These are phyloP conservation scores for Scalopus aquaticus DNA, from an alignment of 2,113 vertebrate genomes.

Conservation along the genomic window DNA sequence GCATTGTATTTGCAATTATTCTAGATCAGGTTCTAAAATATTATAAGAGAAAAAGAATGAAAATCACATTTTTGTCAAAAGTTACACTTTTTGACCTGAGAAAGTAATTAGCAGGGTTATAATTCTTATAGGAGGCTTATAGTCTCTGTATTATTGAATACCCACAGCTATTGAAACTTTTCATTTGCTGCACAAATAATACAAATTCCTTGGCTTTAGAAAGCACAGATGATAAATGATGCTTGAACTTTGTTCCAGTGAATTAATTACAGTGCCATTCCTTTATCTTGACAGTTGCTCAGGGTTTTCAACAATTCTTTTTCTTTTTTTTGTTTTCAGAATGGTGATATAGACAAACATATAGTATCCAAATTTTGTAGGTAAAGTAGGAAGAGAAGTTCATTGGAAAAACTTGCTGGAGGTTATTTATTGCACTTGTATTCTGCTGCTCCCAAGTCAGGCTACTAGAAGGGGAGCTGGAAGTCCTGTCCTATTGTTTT, in stretches of 20 bases:
- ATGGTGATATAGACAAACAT: not conserved
- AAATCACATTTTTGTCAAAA: not conserved
- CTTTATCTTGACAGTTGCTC: conserved; percentile 32
- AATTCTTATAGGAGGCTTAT: not conserved
- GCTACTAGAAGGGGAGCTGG: not conserved
- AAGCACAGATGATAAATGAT: conserved; percentile 13
- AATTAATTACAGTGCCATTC: not conserved
- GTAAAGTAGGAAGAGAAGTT: not conserved
- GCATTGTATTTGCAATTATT: conserved; percentile 10
- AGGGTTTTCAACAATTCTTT: not conserved
- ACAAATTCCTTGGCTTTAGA: conserved; percentile 34
- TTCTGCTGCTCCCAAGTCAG: not conserved
- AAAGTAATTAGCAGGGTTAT: not conserved
- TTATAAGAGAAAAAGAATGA: not conserved
- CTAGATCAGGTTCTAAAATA: not conserved
- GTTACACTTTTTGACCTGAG: not conserved
- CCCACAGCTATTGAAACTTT: not conserved
- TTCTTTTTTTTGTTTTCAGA: conserved; percentile 10
- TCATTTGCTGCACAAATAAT: not conserved
- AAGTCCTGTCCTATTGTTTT: not conserved
- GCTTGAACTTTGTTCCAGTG: not conserved
- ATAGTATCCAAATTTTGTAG: not conserved
- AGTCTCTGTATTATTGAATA: not conserved
- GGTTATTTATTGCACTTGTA: not conserved
- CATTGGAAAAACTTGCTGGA: not conserved